These are phyloP conservation scores for Morus bassanus DNA, from an alignment of 2,797 vertebrate genomes.

Conservation along the genomic window DNA sequence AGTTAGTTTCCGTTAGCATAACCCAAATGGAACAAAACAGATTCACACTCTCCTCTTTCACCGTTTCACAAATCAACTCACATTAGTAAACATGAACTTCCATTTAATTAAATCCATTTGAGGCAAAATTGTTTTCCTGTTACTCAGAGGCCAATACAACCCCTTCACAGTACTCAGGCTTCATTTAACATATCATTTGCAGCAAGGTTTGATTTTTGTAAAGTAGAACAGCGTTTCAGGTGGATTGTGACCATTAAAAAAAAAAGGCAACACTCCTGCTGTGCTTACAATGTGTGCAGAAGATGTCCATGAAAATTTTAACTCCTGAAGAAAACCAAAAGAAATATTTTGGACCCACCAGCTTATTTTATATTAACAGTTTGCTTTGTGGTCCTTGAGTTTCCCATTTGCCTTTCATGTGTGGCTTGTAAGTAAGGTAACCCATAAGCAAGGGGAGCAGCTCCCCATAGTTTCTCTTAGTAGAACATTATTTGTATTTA, in stretches of 20 bases:
- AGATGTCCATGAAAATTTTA: background rate
- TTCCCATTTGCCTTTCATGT: background rate
- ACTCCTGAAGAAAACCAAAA: background rate
- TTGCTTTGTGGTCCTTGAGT: background rate
- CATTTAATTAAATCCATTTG: background rate
- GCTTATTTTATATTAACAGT: background rate
- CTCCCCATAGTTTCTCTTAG: background rate
- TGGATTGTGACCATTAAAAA: background rate
- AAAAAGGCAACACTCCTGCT: background rate
- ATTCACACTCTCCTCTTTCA: background rate
- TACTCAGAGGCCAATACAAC: background rate
- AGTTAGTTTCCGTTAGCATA: background rate
- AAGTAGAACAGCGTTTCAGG: background rate
- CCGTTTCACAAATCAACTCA: background rate
- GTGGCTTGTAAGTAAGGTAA: background rate
- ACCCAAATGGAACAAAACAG: background rate
- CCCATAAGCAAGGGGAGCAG: background rate
- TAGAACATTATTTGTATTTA: background rate
- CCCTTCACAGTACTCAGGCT: background rate
- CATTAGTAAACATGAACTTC: background rate
- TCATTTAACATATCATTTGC: background rate
- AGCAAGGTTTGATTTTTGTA: background rate
- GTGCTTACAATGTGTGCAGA: background rate
- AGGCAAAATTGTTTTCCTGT: background rate
- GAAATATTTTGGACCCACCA: background rate